Evolutionary conservation across 2,113 vertebrate genomes (phyloP).

Genomic region (Sinocyclocheilus anophthalmus): DNA sequence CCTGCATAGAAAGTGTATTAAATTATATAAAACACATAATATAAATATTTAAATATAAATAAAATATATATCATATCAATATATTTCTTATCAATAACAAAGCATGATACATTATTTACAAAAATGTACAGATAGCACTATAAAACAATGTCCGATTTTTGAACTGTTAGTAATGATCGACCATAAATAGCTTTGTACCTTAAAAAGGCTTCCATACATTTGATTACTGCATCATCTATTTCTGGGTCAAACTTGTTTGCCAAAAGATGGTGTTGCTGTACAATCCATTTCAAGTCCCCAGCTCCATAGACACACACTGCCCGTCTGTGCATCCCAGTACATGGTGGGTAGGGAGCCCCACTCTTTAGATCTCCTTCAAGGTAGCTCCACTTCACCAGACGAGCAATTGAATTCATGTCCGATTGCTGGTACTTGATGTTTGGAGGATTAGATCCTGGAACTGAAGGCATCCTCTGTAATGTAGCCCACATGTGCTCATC

Average conservation of each 20-base stretch:
- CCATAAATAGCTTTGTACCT: conserved; percentile 74
- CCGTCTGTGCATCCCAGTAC: conserved; percentile 78
- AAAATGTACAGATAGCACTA: not conserved
- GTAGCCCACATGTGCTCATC: conserved; percentile 95
- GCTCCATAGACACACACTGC: conserved; percentile 83
- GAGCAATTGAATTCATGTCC: conserved; percentile 83
- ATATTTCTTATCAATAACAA: not conserved
- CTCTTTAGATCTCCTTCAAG: conserved; percentile 75
- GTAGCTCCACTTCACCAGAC: conserved; percentile 84
- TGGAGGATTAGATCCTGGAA: conserved; percentile 78
- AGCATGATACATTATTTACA: not conserved
- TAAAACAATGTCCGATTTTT: not conserved
- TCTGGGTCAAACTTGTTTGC: conserved; percentile 92
- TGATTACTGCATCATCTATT: conserved; percentile 79
- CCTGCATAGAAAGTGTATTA: not conserved
- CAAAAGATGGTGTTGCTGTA: conserved; percentile 83
- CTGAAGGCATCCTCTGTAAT: conserved; percentile 79
- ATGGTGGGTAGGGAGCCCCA: conserved; percentile 83
- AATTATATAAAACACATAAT: too few relatives aligned
- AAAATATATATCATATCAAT: conserved; percentile 44
- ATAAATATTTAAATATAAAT: too few relatives aligned
- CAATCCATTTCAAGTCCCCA: conserved; percentile 85
- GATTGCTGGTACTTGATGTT: conserved; percentile 80
- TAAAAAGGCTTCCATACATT: conserved; percentile 85
- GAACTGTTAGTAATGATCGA: conserved; percentile 8